Conservation (phyloP, 2,113 vertebrate genomes). For the Anhinga rufa region DNA sequence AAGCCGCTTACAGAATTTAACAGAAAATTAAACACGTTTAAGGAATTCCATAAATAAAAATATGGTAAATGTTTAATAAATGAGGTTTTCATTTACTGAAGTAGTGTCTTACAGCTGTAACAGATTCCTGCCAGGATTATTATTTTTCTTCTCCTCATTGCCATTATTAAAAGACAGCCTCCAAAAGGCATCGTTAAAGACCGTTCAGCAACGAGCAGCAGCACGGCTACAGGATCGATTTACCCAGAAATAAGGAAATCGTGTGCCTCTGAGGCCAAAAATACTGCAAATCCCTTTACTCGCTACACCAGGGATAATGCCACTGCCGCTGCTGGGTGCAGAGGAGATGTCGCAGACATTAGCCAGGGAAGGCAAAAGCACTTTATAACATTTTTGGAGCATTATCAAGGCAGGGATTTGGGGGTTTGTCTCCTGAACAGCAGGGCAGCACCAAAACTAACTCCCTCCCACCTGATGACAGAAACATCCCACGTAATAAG, state of each 20-base stretch:
- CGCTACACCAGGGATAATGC: background rate
- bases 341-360: rapidly evolving
- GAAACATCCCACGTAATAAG: background rate
- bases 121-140: background rate
- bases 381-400: rapidly evolving
- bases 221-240: background rate
- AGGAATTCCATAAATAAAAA: background rate
- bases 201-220: background rate
- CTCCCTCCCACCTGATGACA: rapidly evolving
- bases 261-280: background rate
- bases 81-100: background rate
- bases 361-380: background rate
- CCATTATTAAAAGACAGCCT: background rate
- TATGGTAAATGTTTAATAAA: background rate
- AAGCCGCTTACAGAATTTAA: background rate
- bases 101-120: background rate
- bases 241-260: background rate
- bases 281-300: rapidly evolving
- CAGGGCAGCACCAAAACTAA: background rate
- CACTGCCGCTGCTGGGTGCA: background rate
- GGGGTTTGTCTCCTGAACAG: too few species aligned
- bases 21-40: background rate
- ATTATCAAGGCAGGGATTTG: too few species aligned
- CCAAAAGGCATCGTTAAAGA: background rate
- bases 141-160: background rate